Base-by-base conservation (phyloP, 1,140 invertebrate species). In the Drosophila funebris region DNA sequence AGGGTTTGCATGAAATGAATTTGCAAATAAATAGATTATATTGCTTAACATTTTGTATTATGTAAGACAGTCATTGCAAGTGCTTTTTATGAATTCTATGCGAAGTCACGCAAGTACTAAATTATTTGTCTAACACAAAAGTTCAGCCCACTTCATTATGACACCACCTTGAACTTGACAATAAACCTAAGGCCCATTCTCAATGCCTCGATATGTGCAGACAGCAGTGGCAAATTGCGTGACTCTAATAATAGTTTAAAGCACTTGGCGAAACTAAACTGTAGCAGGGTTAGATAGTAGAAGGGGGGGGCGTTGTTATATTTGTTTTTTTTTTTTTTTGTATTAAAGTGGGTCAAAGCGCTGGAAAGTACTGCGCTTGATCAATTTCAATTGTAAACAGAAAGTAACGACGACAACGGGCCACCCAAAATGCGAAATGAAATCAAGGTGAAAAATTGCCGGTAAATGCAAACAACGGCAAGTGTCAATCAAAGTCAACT, bases 401-500 rank as follows among this genome's bases (percentile, higher is more conserved):
- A 37, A 57, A 24, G 39, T 57, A 22, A 50, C 27, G 52, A 31
- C 43, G 27, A 24, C 48, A 31, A 58, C 16, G 53, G 76, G 48
- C 76, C 81, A 80, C 81, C 73, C 81, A 70, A 84, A 80, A 73
- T 73, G 68, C 68, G 62, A 77, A 73, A 73, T 73, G 58, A 71
- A 73, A 72, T 66, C 61, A 72, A 78, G 60, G 69, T 71, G 66
- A 72, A 76, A 71, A 80, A 77, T 75, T 74, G 78, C 73, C 77
- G 80, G 67, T 82, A 76, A 83, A 79, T 84, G 80, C 80, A 83
- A 83, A 73, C 81, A 83, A 83, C 76, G 74, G 68, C 73, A 77
- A 81, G 85, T 85, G 81, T 84, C 81, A 84, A 84, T 84, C 81
- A 84, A 84, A 85, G 77, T 84, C 81, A 85, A 66, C 81, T 76